Conservation (phyloP, 2,888 invertebrate genomes). For the Idaea straminata region DNA sequence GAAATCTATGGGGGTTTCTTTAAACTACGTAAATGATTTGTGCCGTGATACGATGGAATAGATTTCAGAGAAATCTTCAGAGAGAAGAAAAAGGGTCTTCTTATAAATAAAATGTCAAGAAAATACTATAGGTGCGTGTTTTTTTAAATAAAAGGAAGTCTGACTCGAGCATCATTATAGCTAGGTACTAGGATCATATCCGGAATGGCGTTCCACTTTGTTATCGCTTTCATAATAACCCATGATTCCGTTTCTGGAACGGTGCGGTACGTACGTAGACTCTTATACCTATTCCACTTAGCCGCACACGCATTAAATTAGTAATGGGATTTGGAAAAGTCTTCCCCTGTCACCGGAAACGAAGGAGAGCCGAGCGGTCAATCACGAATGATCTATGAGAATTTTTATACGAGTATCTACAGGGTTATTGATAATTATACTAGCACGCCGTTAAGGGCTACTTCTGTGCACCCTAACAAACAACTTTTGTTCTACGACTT, state of each 20-base stretch:
- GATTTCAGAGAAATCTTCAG: background rate
- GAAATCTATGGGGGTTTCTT: constrained; percentile 1
- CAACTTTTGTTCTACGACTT: too few relatives aligned
- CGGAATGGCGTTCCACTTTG: too few relatives aligned
- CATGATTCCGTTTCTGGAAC: too few relatives aligned
- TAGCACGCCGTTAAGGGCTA: too few relatives aligned
- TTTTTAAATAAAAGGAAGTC: background rate
- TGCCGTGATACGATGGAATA: background rate
- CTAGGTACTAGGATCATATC: too few relatives aligned
- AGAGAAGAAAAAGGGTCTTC: background rate
- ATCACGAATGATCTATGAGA: constrained; percentile 65
- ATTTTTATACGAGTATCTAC: constrained; percentile 62
- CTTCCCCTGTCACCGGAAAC: constrained; percentile 44
- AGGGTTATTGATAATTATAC: too few relatives aligned
- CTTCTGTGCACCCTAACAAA: too few relatives aligned
- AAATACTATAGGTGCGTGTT: background rate
- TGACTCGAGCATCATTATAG: too few relatives aligned
- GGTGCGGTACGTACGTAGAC: background rate
- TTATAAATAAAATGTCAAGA: background rate
- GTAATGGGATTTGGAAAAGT: constrained; percentile 57
- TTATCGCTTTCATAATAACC: too few relatives aligned
- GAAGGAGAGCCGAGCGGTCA: constrained; percentile 48
- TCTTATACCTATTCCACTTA: background rate
- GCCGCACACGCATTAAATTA: constrained; percentile 37
- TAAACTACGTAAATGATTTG: constrained; percentile 1